Conservation (phyloP, 2,113 vertebrate species). For the Dryoscopus gambensis region DNA sequence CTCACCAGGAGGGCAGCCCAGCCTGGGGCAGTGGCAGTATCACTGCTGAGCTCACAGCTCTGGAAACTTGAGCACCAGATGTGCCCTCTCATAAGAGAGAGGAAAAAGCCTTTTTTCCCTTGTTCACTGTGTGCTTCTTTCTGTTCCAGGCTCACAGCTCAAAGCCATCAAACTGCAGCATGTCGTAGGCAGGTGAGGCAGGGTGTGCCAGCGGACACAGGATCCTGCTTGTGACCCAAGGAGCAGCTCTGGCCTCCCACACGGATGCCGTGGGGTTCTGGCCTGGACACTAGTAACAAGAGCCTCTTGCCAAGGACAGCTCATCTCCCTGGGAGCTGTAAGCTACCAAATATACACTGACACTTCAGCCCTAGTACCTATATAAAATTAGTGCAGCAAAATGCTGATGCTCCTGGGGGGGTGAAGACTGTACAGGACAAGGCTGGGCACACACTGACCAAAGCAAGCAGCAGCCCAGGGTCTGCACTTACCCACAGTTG, state of each 20-base stretch:
- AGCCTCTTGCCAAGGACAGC: background rate
- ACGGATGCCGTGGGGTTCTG: background rate
- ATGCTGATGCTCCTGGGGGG: background rate
- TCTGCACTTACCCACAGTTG: background rate
- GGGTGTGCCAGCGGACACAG: background rate
- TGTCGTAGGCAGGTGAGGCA: slow-evolving; percentile 53
- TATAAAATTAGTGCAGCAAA: background rate
- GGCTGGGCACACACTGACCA: background rate
- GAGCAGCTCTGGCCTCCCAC: background rate
- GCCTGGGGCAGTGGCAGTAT: background rate
- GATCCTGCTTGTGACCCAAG: background rate
- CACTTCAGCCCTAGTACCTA: background rate
- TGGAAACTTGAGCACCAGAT: background rate
- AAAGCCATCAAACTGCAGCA: slow-evolving; percentile 75
- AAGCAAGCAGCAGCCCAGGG: background rate
- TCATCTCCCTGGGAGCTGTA: background rate
- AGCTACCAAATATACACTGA: background rate
- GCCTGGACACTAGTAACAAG: background rate
- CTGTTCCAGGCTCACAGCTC: slow-evolving; percentile 52
- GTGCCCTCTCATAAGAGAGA: background rate
- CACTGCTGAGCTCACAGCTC: background rate
- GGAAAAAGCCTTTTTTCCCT: background rate
- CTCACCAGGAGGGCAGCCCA: background rate
- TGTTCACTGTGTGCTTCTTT: background rate
- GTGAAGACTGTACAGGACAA: background rate